Evolutionary conservation across 2,797 vertebrate species (phyloP).

Genomic region (Aulostomus chinensis): DNA sequence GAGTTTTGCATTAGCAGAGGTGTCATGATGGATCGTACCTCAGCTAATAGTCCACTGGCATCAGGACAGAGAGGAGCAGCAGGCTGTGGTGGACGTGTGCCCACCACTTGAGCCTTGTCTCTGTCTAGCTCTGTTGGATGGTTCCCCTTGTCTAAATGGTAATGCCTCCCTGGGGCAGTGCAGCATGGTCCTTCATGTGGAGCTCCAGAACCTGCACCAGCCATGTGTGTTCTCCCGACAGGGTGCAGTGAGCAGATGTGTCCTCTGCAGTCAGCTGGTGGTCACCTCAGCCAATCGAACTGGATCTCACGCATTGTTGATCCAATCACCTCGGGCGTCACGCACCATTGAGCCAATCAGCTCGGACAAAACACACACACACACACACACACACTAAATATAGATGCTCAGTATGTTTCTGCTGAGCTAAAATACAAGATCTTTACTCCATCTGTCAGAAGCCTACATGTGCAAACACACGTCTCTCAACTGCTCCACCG

Average conservation of each 20-base stretch:
- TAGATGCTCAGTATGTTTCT: too few species aligned
- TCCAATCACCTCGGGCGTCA: conserved; percentile 61
- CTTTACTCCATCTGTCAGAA: conserved; percentile 7
- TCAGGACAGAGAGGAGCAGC: conserved; percentile 34
- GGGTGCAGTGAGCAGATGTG: conserved; percentile 50
- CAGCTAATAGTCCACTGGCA: conserved; percentile 61
- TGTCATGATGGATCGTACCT: conserved; percentile 59
- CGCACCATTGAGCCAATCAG: conserved; percentile 63
- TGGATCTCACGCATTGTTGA: conserved; percentile 63
- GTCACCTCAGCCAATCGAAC: conserved; percentile 58
- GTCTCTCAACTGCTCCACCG: conserved; percentile 34
- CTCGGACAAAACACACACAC: conserved; percentile 20
- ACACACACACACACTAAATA: too few species aligned
- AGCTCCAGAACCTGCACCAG: conserved; percentile 36
- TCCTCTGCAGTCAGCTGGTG: conserved; percentile 43
- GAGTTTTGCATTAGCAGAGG: conserved; percentile 35
- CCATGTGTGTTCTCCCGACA: not conserved
- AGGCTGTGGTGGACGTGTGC: conserved; percentile 35
- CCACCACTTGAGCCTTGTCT: conserved; percentile 49
- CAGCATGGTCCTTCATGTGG: conserved; percentile 62
- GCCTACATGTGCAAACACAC: too few species aligned
- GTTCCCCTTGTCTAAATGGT: conserved; percentile 71
- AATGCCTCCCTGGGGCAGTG: conserved; percentile 64
- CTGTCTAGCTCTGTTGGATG: conserved; percentile 48
- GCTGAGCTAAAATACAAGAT: too few species aligned